Evolutionary conservation across 2,888 invertebrate species (phyloP).

Genomic region (Macrostomum cliftonense): DNA sequence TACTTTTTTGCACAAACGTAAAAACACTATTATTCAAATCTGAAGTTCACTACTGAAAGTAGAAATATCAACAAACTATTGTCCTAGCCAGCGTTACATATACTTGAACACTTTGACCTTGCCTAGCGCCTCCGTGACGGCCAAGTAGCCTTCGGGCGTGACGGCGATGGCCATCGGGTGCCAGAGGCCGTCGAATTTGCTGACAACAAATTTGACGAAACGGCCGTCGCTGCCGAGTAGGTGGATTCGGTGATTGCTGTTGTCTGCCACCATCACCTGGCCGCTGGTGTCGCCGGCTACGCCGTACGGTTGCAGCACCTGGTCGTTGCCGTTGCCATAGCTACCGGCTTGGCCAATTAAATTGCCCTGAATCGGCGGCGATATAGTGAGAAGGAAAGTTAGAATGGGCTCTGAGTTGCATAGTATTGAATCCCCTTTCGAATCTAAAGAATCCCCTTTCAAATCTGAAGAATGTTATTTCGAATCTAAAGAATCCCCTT

Average conservation of each 20-base stretch:
- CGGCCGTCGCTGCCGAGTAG: conserved; percentile 23
- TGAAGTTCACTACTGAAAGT: too few relatives aligned
- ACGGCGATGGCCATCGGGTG: conserved; percentile 25
- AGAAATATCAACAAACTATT: too few relatives aligned
- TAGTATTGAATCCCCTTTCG: too few relatives aligned
- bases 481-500: too few relatives aligned
- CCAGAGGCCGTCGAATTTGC: conserved; percentile 20
- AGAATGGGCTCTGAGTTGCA: too few relatives aligned
- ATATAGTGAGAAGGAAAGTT: too few relatives aligned
- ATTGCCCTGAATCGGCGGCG: too few relatives aligned
- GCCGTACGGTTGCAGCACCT: conserved; percentile 25
- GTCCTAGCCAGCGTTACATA: conserved; percentile 10
- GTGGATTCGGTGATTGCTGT: conserved; percentile 24
- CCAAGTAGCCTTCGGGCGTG: conserved; percentile 19
- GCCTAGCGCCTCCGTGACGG: conserved; percentile 27
- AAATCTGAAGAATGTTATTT: too few relatives aligned
- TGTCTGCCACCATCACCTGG: conserved; percentile 26
- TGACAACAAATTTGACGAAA: conserved; percentile 19
- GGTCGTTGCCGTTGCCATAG: conserved; percentile 20
- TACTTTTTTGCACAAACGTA: too few relatives aligned
- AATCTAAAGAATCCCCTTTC: too few relatives aligned
- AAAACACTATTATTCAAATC: too few relatives aligned
- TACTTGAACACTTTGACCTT: conserved; percentile 25
- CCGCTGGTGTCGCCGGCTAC: conserved; percentile 24
- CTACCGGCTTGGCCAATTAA: conserved; percentile 18